phyloP scores from a whole-genome alignment of 2,113 vertebrate genomes.

The Calypte anna region DNA sequence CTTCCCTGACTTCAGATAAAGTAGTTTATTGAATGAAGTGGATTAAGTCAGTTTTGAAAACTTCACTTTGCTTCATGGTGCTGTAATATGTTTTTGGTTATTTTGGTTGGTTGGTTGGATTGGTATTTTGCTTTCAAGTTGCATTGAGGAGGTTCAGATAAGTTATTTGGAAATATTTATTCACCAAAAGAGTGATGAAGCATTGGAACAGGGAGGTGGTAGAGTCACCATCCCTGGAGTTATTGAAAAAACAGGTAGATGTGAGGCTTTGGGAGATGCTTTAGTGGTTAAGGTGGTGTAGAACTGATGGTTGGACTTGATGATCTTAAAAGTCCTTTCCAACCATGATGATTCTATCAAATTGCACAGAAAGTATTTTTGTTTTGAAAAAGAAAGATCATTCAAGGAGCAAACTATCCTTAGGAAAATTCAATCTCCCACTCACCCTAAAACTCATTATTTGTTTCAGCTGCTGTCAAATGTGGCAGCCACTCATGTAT shows the following conservation, averaged over 20 bases:
- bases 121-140: too few species aligned
- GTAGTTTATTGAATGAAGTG: conserved; percentile 10
- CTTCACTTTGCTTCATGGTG: not conserved
- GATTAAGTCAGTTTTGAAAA: not conserved
- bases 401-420: not conserved
- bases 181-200: too few species aligned
- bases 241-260: too few species aligned
- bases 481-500: not conserved
- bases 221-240: too few species aligned
- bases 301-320: too few species aligned
- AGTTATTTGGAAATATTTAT: too few species aligned
- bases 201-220: too few species aligned
- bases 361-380: not conserved
- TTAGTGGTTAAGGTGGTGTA: too few species aligned
- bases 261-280: too few species aligned
- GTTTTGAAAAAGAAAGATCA: not conserved
- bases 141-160: too few species aligned
- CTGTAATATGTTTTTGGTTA: not conserved
- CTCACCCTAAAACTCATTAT: not conserved
- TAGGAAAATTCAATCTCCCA: not conserved
- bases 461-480: not conserved
- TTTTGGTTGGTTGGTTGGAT: too few species aligned
- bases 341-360: not conserved
- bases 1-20: conserved; percentile 27
- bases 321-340: too few species aligned